Percentiles rank a stretch among this genome's conserved stretches.
Evolutionary conservation across 2,797 vertebrate genomes (phyloP).

Genomic region (Sparus aurata): DNA sequence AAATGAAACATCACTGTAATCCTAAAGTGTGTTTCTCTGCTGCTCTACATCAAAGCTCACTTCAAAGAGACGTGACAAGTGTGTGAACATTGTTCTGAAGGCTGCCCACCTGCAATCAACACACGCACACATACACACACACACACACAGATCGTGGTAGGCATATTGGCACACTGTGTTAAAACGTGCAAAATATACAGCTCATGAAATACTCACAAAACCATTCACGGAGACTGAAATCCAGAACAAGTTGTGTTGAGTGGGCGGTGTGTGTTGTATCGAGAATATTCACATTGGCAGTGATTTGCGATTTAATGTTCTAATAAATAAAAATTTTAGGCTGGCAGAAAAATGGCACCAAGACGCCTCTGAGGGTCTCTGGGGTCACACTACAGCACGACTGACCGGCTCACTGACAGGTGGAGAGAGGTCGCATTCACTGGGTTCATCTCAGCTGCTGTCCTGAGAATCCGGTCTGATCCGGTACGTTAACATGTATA

Average conservation of each 20-base stretch:
- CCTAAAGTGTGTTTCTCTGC: constrained; percentile 36
- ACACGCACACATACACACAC: constrained; percentile 10
- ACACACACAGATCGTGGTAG: not conserved
- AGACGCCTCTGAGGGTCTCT: too few species aligned
- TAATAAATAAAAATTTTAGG: too few species aligned
- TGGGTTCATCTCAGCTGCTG: too few species aligned
- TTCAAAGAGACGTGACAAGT: constrained; percentile 43
- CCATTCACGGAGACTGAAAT: not conserved
- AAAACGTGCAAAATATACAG: not conserved
- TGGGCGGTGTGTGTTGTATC: not conserved
- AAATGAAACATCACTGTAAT: constrained; percentile 35
- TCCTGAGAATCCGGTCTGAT: too few species aligned
- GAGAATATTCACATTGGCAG: too few species aligned
- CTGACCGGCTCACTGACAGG: too few species aligned
- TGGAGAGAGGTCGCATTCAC: too few species aligned
- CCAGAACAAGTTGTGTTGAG: not conserved
- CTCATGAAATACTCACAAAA: not conserved
- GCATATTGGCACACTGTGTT: constrained; percentile 1
- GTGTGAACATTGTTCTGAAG: constrained; percentile 47
- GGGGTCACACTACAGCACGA: too few species aligned
- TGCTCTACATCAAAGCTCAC: constrained; percentile 50
- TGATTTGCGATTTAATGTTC: too few species aligned
- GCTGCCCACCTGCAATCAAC: constrained; percentile 35
- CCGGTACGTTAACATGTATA: too few species aligned
- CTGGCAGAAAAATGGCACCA: too few species aligned